Base-by-base conservation (phyloP, 2,113 vertebrate species). In the Xenopus borealis region DNA sequence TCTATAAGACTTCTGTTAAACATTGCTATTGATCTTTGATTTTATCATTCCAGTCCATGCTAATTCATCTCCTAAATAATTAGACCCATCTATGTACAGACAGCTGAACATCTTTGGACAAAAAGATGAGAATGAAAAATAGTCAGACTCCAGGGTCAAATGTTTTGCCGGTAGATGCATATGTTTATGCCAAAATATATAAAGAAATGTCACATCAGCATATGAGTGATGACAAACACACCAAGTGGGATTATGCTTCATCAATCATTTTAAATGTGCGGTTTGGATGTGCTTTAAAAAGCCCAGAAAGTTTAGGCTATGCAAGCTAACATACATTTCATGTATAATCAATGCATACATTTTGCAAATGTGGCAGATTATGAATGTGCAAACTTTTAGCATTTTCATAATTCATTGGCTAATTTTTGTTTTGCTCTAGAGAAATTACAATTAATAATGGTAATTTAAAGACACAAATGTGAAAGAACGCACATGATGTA, bases 171-270 rank as follows among this genome's bases (percentile, higher is more conserved):
- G 91, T 89, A 84, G 89, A 90, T 92, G 91, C 91, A 91, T 92
- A 89, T 92, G 91, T 92, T 92, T 92, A 91, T 91, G 90, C 88
- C 92, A 91, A 92, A 92, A 92, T 92, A 91, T 89, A 93, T 91
- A 93, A 91, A 91, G 89, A 89, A 92, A 90, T 90, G 91, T 92
- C 92, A 91, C 88, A 91, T 93, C 89, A 89, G 87, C 84, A 83
- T 86, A 89, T 91, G 91, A 93, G 84, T 90, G 91, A 92, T 93
- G 91, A 92, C 88, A 90, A 90, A 88, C 88, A 90, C 90, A 92
- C 85, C 84, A 88, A 89, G 88, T 86, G 87, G 82, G 86, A 86
- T 86, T 87, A 79, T 87, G 88, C 86, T 89, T 91, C 91, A 93
- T 93, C 90, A 90, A 91, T 93, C 92, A 93, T 89, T 85, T 89